Evolutionary conservation across 2,113 vertebrate species (phyloP).

Genomic region (Siniperca chuatsi): DNA sequence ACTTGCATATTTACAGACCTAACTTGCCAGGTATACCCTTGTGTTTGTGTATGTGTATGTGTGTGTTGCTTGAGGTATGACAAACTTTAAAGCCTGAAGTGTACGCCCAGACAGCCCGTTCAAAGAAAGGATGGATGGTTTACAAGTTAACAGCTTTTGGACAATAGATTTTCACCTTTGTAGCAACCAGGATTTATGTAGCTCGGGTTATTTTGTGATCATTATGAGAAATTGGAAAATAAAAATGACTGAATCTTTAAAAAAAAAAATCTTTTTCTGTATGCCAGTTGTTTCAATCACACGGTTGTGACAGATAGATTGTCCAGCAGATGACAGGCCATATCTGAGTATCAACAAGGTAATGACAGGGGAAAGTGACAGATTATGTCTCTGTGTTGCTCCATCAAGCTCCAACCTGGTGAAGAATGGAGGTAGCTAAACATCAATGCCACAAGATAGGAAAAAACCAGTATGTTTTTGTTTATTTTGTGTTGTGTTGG

Average conservation of each 20-base stretch:
- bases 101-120: constrained; percentile 37
- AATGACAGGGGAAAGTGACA: constrained; percentile 80
- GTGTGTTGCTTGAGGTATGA: constrained; percentile 30
- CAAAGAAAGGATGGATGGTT: constrained; percentile 63
- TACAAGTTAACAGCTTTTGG: constrained; percentile 71
- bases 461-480: constrained; percentile 29
- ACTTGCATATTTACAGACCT: constrained; percentile 36
- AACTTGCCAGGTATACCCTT: constrained; percentile 32
- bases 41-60: constrained; percentile 12
- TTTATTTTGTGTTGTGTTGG: constrained; percentile 34
- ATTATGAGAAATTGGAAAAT: constrained; percentile 67
- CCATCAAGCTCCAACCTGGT: constrained; percentile 69
- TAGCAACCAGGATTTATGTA: constrained; percentile 69
- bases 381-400: constrained; percentile 77
- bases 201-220: constrained; percentile 60
- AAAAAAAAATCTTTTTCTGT: constrained; percentile 17
- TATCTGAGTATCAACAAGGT: constrained; percentile 80
- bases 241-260: constrained; percentile 53
- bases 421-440: constrained; percentile 58
- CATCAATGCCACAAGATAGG: constrained; percentile 45
- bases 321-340: constrained; percentile 53
- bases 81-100: constrained; percentile 37
- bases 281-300: constrained; percentile 75
- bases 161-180: constrained; percentile 70
- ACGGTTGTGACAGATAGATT: constrained; percentile 71